Evolutionary conservation across 2,797 vertebrate species (phyloP).

Genomic region (Eulemur mongoz): DNA sequence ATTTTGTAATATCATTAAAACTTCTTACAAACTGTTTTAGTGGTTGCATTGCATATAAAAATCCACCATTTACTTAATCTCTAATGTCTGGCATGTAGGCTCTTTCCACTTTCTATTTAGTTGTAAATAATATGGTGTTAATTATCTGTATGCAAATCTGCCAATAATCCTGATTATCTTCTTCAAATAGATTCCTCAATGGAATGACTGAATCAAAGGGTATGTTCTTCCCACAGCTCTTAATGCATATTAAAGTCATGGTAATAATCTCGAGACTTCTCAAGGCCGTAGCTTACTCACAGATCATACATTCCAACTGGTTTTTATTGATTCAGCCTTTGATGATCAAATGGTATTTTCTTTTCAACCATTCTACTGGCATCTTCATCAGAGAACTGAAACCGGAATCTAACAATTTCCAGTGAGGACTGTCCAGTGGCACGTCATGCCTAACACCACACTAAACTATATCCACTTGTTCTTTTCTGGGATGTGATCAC

Average conservation of each 20-base stretch:
- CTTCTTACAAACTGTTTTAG: background rate
- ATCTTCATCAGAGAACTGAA: background rate
- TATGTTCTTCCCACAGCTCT: background rate
- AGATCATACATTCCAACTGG: background rate
- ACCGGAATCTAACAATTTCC: background rate
- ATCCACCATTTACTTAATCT: background rate
- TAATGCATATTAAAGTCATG: background rate
- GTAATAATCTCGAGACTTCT: background rate
- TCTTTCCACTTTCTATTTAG: background rate
- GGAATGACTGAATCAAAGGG: background rate
- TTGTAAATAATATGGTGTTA: background rate
- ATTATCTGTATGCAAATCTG: background rate
- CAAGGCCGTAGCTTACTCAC: background rate
- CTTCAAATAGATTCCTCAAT: background rate
- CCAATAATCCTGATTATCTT: background rate
- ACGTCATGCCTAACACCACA: background rate
- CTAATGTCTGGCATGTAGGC: background rate
- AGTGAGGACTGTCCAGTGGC: background rate
- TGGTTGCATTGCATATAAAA: background rate
- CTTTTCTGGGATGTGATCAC: background rate
- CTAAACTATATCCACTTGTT: background rate
- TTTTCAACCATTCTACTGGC: background rate
- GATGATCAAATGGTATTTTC: background rate
- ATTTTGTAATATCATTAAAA: slow-evolving; percentile 42
- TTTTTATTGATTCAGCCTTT: background rate